Evolutionary conservation across 2,888 invertebrate species (phyloP).

Genomic region (Acanthopleura granulata): DNA sequence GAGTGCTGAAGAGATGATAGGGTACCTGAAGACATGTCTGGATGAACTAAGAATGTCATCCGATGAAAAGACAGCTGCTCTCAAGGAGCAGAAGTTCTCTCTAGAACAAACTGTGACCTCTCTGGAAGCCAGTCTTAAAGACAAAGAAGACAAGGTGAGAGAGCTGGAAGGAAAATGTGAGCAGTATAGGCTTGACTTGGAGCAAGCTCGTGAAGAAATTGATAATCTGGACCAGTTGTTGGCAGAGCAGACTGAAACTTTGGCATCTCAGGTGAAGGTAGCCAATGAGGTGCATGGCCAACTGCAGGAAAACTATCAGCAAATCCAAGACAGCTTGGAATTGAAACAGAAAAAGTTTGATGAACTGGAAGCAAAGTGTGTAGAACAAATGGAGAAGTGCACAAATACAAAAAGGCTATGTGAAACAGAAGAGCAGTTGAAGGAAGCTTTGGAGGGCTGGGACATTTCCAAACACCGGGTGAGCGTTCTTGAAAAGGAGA

Average conservation of each 20-base stretch:
- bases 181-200: slow-evolving; percentile 20
- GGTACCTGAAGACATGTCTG: slow-evolving; percentile 15
- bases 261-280: slow-evolving; percentile 9
- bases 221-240: slow-evolving; percentile 22
- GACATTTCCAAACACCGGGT: not conserved
- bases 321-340: not conserved
- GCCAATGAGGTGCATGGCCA: slow-evolving; percentile 3
- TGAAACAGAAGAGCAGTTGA: not conserved
- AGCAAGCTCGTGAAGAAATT: slow-evolving; percentile 19
- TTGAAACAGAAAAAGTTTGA: slow-evolving; percentile 15
- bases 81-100: slow-evolving; percentile 11
- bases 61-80: not conserved
- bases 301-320: slow-evolving; percentile 15
- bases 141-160: not conserved
- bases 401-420: not conserved
- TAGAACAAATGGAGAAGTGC: not conserved
- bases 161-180: slow-evolving; percentile 21
- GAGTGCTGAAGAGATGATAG: slow-evolving; percentile 15
- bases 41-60: not conserved
- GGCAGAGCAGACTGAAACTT: slow-evolving; percentile 16
- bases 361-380: slow-evolving; percentile 18
- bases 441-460: not conserved
- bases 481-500: not conserved
- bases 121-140: slow-evolving; percentile 3
- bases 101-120: slow-evolving; percentile 19